Evolutionary conservation across 2,888 invertebrate species (phyloP).

Genomic region (Trilocha varians): DNA sequence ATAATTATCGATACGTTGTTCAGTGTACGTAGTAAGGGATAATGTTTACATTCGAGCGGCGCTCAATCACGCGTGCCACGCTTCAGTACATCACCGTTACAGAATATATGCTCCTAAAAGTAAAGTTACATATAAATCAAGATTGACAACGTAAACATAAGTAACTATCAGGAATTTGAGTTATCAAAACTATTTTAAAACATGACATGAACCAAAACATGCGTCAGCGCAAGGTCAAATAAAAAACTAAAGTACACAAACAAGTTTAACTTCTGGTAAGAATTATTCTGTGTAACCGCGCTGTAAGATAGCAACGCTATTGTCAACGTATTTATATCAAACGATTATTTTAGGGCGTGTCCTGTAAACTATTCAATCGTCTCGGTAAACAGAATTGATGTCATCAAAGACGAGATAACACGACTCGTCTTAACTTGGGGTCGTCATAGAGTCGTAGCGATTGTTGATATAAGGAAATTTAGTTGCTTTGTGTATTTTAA

Average conservation of each 20-base stretch:
- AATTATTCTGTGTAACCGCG: too few relatives aligned
- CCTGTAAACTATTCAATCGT: constrained; percentile 19
- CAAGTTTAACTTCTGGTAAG: too few relatives aligned
- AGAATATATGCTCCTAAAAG: too few relatives aligned
- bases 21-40: constrained; percentile 18
- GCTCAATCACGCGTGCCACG: constrained; percentile 46
- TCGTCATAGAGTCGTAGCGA: not conserved
- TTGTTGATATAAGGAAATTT: too few relatives aligned
- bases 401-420: not conserved
- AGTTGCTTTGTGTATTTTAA: too few relatives aligned
- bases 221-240: too few relatives aligned
- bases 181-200: too few relatives aligned
- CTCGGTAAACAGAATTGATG: constrained; percentile 5
- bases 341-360: constrained; percentile 26
- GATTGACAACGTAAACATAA: too few relatives aligned
- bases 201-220: too few relatives aligned
- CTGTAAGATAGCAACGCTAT: constrained; percentile 45
- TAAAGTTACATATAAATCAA: too few relatives aligned
- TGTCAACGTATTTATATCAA: constrained; percentile 33
- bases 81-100: constrained; percentile 32
- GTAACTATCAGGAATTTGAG: too few relatives aligned
- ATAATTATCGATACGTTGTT: not conserved
- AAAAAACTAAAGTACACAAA: too few relatives aligned
- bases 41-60: constrained; percentile 38
- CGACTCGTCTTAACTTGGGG: not conserved